Conservation (phyloP, 2,888 invertebrate species). For the Limnephilus auricula region DNA sequence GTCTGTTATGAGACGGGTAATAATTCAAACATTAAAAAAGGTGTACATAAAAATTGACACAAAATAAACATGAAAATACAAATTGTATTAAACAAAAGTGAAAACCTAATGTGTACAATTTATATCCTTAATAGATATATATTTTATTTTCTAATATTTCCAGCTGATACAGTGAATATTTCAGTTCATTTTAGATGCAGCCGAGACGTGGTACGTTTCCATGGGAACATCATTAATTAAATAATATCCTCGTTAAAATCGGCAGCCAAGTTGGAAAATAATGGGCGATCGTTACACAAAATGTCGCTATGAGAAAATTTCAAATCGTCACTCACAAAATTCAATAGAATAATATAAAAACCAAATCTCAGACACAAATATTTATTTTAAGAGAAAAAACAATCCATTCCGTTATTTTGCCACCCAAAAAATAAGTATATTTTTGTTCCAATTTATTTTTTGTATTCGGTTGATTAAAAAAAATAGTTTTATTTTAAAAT, state of each 20-base stretch:
- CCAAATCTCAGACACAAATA: not conserved
- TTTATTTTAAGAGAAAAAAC: not conserved
- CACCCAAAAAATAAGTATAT: too few species aligned
- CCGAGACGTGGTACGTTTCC: not conserved
- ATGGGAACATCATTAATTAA: not conserved
- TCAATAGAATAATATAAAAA: not conserved
- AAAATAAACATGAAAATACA: too few species aligned
- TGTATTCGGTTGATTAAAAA: too few species aligned
- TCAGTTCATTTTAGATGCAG: not conserved
- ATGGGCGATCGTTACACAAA: not conserved
- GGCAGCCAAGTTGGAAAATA: not conserved
- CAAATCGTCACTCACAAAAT: not conserved
- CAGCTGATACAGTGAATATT: not conserved
- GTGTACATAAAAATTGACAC: too few species aligned
- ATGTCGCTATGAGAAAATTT: too few species aligned
- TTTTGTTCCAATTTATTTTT: too few species aligned
- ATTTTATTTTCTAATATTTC: not conserved
- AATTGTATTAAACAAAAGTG: too few species aligned
- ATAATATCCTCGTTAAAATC: not conserved
- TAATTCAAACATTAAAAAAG: too few species aligned
- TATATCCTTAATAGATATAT: too few species aligned
- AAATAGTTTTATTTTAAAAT: too few species aligned
- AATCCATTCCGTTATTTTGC: not conserved
- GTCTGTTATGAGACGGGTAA: too few species aligned
- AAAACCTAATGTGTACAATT: too few species aligned